A percentile compares a stretch with the other conserved stretches of the same genome.
phyloP scores from a whole-genome alignment of 1,140 invertebrate species.

The Brachionus rotundiformis region DNA sequence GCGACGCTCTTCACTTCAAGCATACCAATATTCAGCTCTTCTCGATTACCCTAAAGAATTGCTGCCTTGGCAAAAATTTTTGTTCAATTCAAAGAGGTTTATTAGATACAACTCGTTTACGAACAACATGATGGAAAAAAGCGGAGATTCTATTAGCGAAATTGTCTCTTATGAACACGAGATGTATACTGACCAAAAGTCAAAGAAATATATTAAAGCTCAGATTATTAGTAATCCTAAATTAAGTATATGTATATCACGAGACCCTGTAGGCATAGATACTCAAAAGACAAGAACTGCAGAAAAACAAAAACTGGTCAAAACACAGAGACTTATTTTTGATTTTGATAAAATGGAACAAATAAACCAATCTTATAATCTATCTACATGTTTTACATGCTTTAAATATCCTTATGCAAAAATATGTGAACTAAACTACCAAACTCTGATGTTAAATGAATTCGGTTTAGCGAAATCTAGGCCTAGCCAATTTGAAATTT shows the following conservation, averaged over 20 bases:
- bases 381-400: neutral
- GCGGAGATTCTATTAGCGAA: neutral
- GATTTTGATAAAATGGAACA: constrained; percentile 5
- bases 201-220: neutral
- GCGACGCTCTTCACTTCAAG: neutral
- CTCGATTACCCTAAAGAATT: neutral
- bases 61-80: neutral
- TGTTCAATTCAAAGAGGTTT: neutral
- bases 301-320: neutral
- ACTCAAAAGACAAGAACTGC: neutral
- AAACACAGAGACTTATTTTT: neutral
- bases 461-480: too few species aligned
- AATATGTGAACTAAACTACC: neutral
- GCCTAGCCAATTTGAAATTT: neutral
- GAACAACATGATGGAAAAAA: neutral
- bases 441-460: neutral
- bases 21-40: neutral
- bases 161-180: neutral
- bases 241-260: neutral
- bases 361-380: neutral
- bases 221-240: neutral
- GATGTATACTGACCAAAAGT: neutral
- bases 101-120: neutral
- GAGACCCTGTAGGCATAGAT: neutral
- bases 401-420: neutral